Base-by-base conservation (phyloP, 2,113 vertebrate species). In the Turdus rufiventris region DNA sequence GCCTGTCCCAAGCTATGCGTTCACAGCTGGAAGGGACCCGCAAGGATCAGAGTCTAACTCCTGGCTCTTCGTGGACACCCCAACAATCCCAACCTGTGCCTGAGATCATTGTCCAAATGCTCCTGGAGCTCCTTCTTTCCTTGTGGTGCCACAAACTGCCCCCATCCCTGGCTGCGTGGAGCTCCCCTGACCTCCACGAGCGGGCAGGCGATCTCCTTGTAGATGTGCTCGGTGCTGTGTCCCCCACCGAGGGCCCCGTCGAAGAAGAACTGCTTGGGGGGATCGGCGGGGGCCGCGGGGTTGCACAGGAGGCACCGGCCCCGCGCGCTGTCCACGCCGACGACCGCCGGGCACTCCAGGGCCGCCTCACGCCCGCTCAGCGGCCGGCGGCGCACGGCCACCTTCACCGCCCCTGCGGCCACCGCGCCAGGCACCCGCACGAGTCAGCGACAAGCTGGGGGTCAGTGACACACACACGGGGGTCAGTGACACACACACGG, bases 241-340 rank as follows among this genome's bases (percentile, higher is more conserved):
- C 98, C 97, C 38, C 94, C 90, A 77, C 85, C 93, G 96, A 99
- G 99, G 1, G 97, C 98, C 88, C 98, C 98, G 6, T 99, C 98
- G 34, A 99, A 99, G 76, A 98, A 99, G 97, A 99, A 99, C 93
- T 98, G 98, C 90, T 99, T 98, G 3, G 98, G 98, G 6, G 98
- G 98, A 93, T 99, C 98, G 14, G 26, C 50, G 24, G 48, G 47
- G 48, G 23, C 24, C 0, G 96, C 85, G 0, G 98, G 98, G 87
- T 98, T 98, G 76, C 96, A 91, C 76, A 99, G 98, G 91, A 98
- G 98, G 94, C 98, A 99, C 93, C 98, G 98, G 51, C 98, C 98
- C 53, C 93, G 90, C 2, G 89, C 60, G 16, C 96, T 93, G 81
- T 98, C 98, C 96, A 98, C 88, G 13, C 96, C 94, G 56, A 99